Base-by-base conservation (phyloP, 1,140 invertebrate genomes). In the Delia radicum region DNA sequence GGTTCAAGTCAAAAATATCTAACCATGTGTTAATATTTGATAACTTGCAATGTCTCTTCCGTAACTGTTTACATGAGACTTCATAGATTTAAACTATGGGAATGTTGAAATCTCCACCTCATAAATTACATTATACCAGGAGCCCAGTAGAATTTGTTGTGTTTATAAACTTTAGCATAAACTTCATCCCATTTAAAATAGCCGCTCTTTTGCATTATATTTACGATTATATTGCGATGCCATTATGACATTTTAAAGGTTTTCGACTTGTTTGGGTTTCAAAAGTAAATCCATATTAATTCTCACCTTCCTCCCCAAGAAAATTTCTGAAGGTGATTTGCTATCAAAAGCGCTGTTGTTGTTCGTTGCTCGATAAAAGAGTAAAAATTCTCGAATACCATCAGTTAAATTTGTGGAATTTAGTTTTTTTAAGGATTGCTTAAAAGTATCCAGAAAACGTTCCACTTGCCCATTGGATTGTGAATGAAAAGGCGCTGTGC, bases 381-480 rank as follows among this genome's bases (percentile, higher is more conserved):
- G 42, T 46, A 46, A 13, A 46, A 46, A 46, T 8, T 46, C 42
- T 8, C 42, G 13, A 46, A 46, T 46, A 46, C 42, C 42, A 46
- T 46, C 15, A 46, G 15, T 46, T 46, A 46, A 46, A 46, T 46
- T 46, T 46, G 42, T 8, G 6, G 42, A 46, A 46, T 46, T 46
- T 46, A 8, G 42, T 67, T 74, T 76, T 21, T 46, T 42, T 8
- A 76, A n/a, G 1, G 63, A 6, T 10, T 46, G 63, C 26, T 74
- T 77, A 37, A 77, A 69, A 24, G 76, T 77, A 21, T 77, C 73
- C 15, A 77, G 73, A 55, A 77, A 77, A 27, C 76, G 82, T 79
- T 84, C 81, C 6, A 80, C 80, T 33, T 78, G 79, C 10, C 80
- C 80, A 78, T 85, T 86, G 1, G 79, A 80, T 1, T 48, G 79